These are phyloP conservation scores for Deroplatys truncata DNA, from an alignment of 2,888 invertebrate species.

Conservation along the genomic window DNA sequence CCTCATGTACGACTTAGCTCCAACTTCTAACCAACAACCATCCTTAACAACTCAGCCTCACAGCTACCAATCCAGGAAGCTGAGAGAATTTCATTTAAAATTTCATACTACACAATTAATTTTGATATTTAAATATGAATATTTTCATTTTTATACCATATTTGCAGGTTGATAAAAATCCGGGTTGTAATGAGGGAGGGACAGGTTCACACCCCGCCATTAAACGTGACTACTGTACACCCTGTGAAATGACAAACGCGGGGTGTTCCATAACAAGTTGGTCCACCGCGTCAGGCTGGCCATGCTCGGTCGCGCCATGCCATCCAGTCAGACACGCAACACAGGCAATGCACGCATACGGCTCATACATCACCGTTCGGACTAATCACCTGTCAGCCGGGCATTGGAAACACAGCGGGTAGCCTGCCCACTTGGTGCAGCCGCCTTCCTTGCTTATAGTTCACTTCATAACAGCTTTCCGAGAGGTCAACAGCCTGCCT, in stretches of 20 bases:
- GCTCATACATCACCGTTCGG: constrained; percentile 24
- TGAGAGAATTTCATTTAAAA: too few relatives aligned
- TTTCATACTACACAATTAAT: too few relatives aligned
- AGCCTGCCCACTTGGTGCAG: constrained; percentile 19
- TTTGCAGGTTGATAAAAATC: too few relatives aligned
- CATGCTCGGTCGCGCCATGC: not conserved
- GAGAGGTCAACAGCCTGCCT: constrained; percentile 14
- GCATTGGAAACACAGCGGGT: constrained; percentile 26
- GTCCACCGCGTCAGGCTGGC: not conserved
- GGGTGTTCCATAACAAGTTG: not conserved
- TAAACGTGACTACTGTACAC: too few relatives aligned
- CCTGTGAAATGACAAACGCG: not conserved
- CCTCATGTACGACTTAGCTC: too few relatives aligned
- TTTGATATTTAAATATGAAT: too few relatives aligned
- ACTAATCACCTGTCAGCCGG: constrained; percentile 26
- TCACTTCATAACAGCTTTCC: constrained; percentile 14
- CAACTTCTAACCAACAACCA: too few relatives aligned
- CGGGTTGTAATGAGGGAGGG: too few relatives aligned
- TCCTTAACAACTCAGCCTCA: too few relatives aligned
- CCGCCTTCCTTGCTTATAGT: constrained; percentile 1
- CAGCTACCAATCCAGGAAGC: too few relatives aligned
- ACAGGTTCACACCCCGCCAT: too few relatives aligned
- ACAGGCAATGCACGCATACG: constrained; percentile 12
- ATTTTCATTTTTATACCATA: too few relatives aligned
- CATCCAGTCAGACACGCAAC: not conserved